Base-by-base conservation (phyloP, 2,797 vertebrate genomes). In the Lepus townsendii region DNA sequence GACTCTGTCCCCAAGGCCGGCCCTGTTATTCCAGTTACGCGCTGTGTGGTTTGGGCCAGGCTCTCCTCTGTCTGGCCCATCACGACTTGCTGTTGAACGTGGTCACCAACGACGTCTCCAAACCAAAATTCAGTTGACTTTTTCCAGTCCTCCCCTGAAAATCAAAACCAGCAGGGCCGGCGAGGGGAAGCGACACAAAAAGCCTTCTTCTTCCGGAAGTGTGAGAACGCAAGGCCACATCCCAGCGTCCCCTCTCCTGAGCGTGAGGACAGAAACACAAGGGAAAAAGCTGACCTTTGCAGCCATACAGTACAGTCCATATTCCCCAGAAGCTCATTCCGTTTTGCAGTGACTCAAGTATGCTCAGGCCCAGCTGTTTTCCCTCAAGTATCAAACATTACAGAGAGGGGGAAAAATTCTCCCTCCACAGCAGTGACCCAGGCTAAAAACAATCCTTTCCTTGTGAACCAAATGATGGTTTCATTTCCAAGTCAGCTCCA, bases 371-470 rank as follows among this genome's bases (percentile, higher is more conserved):
- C 98, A 99, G 98, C 98, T 99, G 98, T 98, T 99, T 98, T 98
- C 98, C 98, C 98, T 99, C 98, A 98, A 99, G 98, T 98, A 98
- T 98, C 98, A 97, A 98, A 98, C 98, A 98, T 98, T 98, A 98
- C 98, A 98, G 98, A 97, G 97, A 96, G 93, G 6, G 27, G n/a
- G 11, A 98, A 97, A 98, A 98, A 97, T 89, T 95, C 96, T 97
- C 95, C 96, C 98, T 97, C 98, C 87, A 97, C 97, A 98, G 97
- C 98, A 98, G 96, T 97, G 98, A 98, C 98, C 98, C 98, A 97
- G 97, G 98, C 97, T 98, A 97, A 98, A 98, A 98, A 98, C 98
- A 98, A 98, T 98, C 97, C 98, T 98, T 97, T 98, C 98, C 98
- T 98, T 98, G 98, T 98, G 98, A 98, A 98, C 97, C 19, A 97